Evolutionary conservation across 1,140 invertebrate genomes (phyloP), one percentile per base, ranked within the genome.

Genomic region (Procambarus clarkii): DNA sequence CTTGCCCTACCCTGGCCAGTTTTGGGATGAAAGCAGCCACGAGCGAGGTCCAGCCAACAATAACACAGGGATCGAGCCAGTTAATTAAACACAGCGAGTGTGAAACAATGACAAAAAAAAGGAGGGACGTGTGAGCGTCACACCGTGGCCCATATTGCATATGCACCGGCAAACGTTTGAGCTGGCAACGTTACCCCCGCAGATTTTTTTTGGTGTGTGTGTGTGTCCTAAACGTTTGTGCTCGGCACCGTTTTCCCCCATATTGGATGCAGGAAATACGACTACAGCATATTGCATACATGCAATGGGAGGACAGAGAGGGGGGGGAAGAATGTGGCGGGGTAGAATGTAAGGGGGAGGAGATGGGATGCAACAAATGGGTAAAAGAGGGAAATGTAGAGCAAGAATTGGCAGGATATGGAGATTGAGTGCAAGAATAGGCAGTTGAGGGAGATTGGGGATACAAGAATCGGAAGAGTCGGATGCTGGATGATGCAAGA

Each of bases 91-190:
- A 18, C 58, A 83, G 45, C 81, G 69, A 34, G 34, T 34, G 34
- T 34, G 34, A 34, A 34, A 34, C 60, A 18, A 83, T 46, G 5
- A 11, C 34, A 24, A 21, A 24, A 18, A 34, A 69, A 3, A 71
- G 46, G n/a, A 0, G 69, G 69, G 60, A 60, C 21, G 80, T 60
- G 58, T 60, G 50, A 58, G 80, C 60, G 58, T 82, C 11, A 34
- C 80, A 24, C 60, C 80, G 9, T 58, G 50, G 15, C 81, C 58
- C 34, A 83, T 83, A 83, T 83, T 83, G 81, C 45, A n/a, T 48
- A 54, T 54, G 50, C 2, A 34, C 34, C 34, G 34, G 34, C 34
- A 5, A 54, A 54, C 50, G 50, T 54, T 54, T 54, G 50, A 54
- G 13, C 34, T 34, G 34, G 34, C 50, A 54, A 8, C 13, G 50